Conservation (phyloP, 2,888 invertebrate species). For the Apodemia zela region DNA sequence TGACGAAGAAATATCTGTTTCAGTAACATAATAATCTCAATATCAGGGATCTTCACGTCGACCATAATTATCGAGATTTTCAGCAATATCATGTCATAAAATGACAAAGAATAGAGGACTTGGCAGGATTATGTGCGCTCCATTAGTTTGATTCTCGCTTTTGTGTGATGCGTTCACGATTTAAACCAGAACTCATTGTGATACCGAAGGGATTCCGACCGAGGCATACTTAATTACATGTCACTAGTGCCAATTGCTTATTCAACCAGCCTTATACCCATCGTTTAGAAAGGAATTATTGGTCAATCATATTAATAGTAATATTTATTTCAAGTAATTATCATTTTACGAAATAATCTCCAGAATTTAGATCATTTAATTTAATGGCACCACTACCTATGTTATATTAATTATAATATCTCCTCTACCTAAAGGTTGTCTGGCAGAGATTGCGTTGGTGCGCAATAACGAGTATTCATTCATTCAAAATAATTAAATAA, state of each 20-base stretch:
- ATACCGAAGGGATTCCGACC: slow-evolving; percentile 44
- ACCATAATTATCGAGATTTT: slow-evolving; percentile 16
- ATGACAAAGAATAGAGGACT: slow-evolving; percentile 57
- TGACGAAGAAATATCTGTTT: no score
- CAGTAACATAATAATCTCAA: not conserved
- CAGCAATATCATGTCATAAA: slow-evolving; percentile 37
- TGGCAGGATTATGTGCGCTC: slow-evolving; percentile 63
- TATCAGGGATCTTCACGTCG: slow-evolving; percentile 11
- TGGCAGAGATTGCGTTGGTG: no score
- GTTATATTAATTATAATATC: no score
- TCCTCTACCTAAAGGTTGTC: no score
- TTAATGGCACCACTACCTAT: no score
- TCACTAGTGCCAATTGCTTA: slow-evolving; percentile 17
- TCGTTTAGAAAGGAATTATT: slow-evolving; percentile 19
- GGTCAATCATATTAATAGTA: not conserved
- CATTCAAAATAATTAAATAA: no score
- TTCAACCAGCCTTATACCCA: slow-evolving; percentile 23
- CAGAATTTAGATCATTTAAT: no score
- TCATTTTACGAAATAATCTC: no score
- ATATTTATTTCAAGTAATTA: no score
- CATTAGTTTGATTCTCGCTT: slow-evolving; percentile 61
- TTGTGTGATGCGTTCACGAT: slow-evolving; percentile 45
- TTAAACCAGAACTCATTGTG: slow-evolving; percentile 50
- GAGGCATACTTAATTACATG: slow-evolving; percentile 23
- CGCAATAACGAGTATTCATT: no score